phyloP scores from a whole-genome alignment of 2,888 invertebrate species.

The Zaprionus bogoriensis region DNA sequence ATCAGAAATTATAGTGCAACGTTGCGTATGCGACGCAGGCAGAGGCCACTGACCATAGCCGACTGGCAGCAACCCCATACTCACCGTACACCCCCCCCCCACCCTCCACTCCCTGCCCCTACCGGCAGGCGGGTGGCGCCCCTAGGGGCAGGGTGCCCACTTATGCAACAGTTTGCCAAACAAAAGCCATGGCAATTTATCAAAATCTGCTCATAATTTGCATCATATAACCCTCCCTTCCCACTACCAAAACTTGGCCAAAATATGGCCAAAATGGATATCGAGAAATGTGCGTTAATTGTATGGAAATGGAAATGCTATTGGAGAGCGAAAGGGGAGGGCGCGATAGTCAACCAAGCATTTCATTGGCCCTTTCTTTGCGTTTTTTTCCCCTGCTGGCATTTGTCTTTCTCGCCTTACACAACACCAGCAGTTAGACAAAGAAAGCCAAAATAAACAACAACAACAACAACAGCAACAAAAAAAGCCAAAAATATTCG shows the following conservation, averaged over 20 bases:
- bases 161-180: conserved; percentile 38
- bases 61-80: not conserved
- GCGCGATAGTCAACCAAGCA: conserved; percentile 37
- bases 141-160: not conserved
- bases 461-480: not conserved
- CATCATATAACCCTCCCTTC: conserved; percentile 66
- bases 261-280: conserved; percentile 19
- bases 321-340: conserved; percentile 21
- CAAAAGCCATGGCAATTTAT: conserved; percentile 60
- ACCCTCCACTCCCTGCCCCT: not conserved
- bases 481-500: conserved; percentile 34
- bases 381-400: conserved; percentile 48
- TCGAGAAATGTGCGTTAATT: conserved; percentile 61
- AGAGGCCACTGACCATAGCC: conserved; percentile 64
- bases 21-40: conserved; percentile 55
- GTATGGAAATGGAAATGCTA: conserved; percentile 73
- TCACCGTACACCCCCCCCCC: not conserved
- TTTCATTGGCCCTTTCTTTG: conserved; percentile 68
- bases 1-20: conserved; percentile 74
- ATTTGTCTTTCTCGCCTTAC: conserved; percentile 36
- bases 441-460: conserved; percentile 28
- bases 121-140: not conserved
- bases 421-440: conserved; percentile 34
- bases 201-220: conserved; percentile 66
- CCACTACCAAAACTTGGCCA: conserved; percentile 27